Evolutionary conservation across 2,113 vertebrate genomes (phyloP).

Genomic region (Dryoscopus gambensis): DNA sequence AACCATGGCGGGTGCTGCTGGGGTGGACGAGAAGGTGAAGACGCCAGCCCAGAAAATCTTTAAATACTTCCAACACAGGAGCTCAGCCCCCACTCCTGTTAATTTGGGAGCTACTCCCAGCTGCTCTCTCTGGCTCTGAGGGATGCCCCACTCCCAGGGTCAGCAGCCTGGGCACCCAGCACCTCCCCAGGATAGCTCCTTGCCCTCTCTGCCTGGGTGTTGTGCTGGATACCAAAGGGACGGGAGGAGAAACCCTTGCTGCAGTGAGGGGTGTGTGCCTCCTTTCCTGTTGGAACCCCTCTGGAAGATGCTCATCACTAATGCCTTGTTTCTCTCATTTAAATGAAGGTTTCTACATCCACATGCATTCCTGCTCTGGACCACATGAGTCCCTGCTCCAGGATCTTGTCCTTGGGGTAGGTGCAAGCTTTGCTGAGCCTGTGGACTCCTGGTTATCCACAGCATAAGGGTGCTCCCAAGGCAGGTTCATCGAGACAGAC

Average conservation of each 20-base stretch:
- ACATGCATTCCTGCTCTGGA: neutral
- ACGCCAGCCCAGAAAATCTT: neutral
- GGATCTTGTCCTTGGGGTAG: neutral
- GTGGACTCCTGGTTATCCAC: rapidly evolving
- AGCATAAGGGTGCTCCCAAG: neutral
- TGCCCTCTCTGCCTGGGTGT: neutral
- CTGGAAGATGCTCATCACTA: neutral
- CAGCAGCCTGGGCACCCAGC: neutral
- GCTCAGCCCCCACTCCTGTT: constrained; percentile 14
- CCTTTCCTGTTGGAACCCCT: neutral
- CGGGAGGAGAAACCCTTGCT: neutral
- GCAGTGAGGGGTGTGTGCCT: neutral
- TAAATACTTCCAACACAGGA: neutral
- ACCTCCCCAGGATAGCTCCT: neutral
- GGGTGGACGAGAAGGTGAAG: constrained; percentile 36
- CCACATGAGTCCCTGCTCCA: rapidly evolving
- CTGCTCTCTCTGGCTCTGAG: neutral
- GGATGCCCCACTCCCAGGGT: neutral
- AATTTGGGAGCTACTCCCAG: neutral
- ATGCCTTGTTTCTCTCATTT: neutral
- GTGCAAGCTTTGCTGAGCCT: neutral
- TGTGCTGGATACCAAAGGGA: neutral
- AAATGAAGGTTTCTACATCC: neutral
- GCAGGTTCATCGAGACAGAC: rapidly evolving
- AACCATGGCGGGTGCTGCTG: neutral